Evolutionary conservation across 1,140 invertebrate genomes (phyloP), one percentile per base, ranked within the genome.

Genomic region (Oedothorax gibbosus): DNA sequence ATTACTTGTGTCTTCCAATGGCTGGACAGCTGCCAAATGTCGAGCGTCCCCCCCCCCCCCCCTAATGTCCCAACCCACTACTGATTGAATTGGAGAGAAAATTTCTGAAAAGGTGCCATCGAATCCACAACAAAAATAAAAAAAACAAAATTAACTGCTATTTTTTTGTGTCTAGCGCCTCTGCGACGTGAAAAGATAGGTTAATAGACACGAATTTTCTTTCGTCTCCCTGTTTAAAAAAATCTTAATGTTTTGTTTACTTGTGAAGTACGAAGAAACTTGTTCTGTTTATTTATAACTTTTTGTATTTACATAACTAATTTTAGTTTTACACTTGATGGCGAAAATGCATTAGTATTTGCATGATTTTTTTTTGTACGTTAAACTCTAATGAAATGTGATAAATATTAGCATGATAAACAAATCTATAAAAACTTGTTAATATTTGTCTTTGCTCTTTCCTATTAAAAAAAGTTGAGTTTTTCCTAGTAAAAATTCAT

Each of bases 241-340:
- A 71, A 71, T 53, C 50, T 54, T 71, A 71, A 71, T 71, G 68
- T 71, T 51, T 71, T 71, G 68, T 71, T 71, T 71, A 71, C 68
- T 51, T 71, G 49, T 35, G 35, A 35, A 35, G 35, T 35, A 35
- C 35, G 2, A 35, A 5, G 35, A 35, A 35, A 35, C 35, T 35
- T 35, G 1, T 35, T 35, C 5, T 35, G 35, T 35, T 35, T 35
- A 35, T 35, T 35, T 35, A 35, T 35, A 35, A 35, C 35, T 35
- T 35, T 35, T 5, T 35, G 35, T 35, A 35, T 35, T 35, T 35
- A 35, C 35, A 35, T 5, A 2, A 35, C 35, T 35, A 1, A 35
- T 35, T 35, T 35, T 35, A 35, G 35, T 35, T 35, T 35, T 2
- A 35, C 35, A 35, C 35, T 35, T 35, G 35, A 35, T 35, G 35